A percentile compares a stretch with the other conserved stretches of the same genome.
Conservation (phyloP, 2,797 vertebrate species). For the Melanogrammus aeglefinus region DNA sequence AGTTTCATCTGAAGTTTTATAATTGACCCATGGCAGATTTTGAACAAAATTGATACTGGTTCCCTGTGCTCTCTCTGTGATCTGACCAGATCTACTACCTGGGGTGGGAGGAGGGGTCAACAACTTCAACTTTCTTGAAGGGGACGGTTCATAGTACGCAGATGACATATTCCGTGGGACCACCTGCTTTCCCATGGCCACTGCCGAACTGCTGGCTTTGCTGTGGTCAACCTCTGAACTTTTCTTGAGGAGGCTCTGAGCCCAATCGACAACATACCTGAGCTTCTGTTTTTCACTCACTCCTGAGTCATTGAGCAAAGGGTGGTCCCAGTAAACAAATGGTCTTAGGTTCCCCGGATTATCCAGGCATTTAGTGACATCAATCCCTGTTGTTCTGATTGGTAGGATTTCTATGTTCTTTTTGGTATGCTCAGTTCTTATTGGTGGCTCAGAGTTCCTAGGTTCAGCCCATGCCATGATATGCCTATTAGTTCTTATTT, state of each 20-base stretch:
- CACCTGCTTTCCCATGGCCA: background rate
- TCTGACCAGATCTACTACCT: background rate
- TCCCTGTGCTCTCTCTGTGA: background rate
- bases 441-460: background rate
- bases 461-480: background rate
- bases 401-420: background rate
- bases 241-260: constrained; percentile 54
- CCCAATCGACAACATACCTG: constrained; percentile 60
- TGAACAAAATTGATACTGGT: background rate
- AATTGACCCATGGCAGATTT: background rate
- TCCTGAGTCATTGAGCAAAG: background rate
- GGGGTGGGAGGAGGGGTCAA: background rate
- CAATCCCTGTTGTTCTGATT: background rate
- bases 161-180: background rate
- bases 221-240: constrained; percentile 19
- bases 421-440: background rate
- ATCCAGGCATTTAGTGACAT: constrained; percentile 21
- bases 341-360: constrained; percentile 31
- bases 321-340: constrained; percentile 24
- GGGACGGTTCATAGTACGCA: background rate
- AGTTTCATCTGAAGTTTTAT: background rate
- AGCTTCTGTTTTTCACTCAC: constrained; percentile 69
- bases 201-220: constrained; percentile 18
- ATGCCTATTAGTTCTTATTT: background rate
- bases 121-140: background rate